Conservation (phyloP, 2,888 invertebrate species). For the Orgyia antiqua region DNA sequence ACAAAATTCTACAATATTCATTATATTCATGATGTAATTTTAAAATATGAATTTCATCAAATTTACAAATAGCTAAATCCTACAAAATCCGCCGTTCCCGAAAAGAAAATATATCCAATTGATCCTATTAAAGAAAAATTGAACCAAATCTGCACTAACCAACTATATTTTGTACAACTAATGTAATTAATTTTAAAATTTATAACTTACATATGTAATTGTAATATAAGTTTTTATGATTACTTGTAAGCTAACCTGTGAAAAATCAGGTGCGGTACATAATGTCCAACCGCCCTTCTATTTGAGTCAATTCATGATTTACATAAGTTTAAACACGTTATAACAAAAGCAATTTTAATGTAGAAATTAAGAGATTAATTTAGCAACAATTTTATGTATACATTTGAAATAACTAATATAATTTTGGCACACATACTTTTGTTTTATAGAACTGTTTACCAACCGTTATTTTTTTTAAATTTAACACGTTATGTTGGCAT, state of each 20-base stretch:
- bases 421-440: constrained; percentile 11
- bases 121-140: too few species aligned
- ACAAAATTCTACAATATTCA: too few species aligned
- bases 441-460: constrained; percentile 38
- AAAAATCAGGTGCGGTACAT: constrained; percentile 28
- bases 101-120: too few species aligned
- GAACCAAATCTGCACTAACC: constrained; percentile 50
- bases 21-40: too few species aligned
- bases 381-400: constrained; percentile 26
- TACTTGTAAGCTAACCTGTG: constrained; percentile 41
- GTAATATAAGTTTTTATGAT: constrained; percentile 56
- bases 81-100: too few species aligned
- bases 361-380: constrained; percentile 52
- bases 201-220: constrained; percentile 31
- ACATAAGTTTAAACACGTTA: constrained; percentile 43
- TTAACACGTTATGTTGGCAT: too few species aligned
- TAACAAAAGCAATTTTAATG: constrained; percentile 62
- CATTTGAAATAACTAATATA: constrained; percentile 13
- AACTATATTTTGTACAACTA: constrained; percentile 61
- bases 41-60: too few species aligned
- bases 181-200: constrained; percentile 56
- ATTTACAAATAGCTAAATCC: too few species aligned
- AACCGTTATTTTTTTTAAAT: too few species aligned
- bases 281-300: constrained; percentile 29
- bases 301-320: constrained; percentile 64